phyloP scores from a whole-genome alignment of 2,888 invertebrate species.

The Polydrusus tereticollis region DNA sequence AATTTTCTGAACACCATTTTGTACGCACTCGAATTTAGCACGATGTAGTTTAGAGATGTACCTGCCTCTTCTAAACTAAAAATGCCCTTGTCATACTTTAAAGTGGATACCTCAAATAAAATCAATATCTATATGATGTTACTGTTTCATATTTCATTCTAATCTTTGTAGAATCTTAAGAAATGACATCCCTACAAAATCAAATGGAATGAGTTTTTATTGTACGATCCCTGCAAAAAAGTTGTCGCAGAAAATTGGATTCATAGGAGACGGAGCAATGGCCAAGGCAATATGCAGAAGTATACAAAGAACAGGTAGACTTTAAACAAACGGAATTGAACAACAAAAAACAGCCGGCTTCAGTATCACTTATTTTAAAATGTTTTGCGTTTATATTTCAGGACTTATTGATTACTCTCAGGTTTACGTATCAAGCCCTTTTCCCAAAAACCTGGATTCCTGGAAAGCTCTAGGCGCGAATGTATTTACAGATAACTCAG shows the following conservation, averaged over 20 bases:
- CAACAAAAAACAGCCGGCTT: neutral
- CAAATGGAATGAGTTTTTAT: neutral
- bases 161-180: neutral
- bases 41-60: too few species aligned
- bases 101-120: too few species aligned
- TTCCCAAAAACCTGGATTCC: conserved; percentile 73
- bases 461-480: conserved; percentile 77
- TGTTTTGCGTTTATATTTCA: conserved; percentile 60
- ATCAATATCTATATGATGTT: too few species aligned
- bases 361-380: neutral
- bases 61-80: too few species aligned
- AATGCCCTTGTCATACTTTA: too few species aligned
- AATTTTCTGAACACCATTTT: too few species aligned
- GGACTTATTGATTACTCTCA: conserved; percentile 75
- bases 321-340: too few species aligned
- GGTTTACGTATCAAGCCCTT: conserved; percentile 82
- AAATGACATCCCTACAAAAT: neutral
- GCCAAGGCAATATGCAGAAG: conserved; percentile 84
- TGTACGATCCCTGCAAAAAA: conserved; percentile 47
- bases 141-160: too few species aligned
- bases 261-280: conserved; percentile 94
- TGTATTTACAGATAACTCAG: conserved; percentile 75
- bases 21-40: too few species aligned
- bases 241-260: conserved; percentile 73
- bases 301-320: conserved; percentile 69